phyloP scores from a whole-genome alignment of 1,140 invertebrate species.

The Globodera rostochiensis region DNA sequence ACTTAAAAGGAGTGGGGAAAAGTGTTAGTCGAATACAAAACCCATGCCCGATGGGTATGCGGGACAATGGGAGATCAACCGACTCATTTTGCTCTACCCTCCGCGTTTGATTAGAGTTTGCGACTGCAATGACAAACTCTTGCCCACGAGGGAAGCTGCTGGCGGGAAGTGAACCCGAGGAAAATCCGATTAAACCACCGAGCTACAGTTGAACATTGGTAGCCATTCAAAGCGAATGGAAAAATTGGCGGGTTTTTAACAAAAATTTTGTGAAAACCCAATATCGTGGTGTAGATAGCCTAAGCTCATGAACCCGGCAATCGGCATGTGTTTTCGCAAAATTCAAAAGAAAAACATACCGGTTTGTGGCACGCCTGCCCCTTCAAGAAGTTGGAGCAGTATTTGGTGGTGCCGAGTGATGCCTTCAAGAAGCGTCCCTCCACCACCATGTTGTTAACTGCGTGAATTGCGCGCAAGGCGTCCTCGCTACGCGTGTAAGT shows the following conservation, averaged over 20 bases:
- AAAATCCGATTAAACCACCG: background rate
- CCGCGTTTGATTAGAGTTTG: conserved; percentile 1
- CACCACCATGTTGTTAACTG: conserved; percentile 92
- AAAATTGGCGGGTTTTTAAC: no score
- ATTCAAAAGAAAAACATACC: conserved; percentile 59
- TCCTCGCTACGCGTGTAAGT: conserved; percentile 92
- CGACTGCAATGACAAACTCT: background rate
- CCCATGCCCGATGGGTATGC: background rate
- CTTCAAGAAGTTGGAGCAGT: conserved; percentile 98
- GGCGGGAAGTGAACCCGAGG: background rate
- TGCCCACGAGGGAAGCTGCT: conserved; percentile 7
- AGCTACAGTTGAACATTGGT: background rate
- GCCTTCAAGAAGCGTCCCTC: conserved; percentile 93
- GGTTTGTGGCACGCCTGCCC: conserved; percentile 93
- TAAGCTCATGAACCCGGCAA: no score
- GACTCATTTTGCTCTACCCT: background rate
- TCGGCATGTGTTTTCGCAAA: background rate
- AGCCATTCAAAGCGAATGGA: background rate
- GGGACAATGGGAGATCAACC: background rate
- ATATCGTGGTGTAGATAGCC: no score
- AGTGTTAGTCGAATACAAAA: background rate
- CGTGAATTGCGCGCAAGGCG: conserved; percentile 84
- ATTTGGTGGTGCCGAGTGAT: conserved; percentile 97
- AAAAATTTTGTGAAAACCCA: no score
- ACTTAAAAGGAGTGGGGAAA: background rate